Evolutionary conservation across 1,140 invertebrate genomes (phyloP).

Genomic region (Bombus huntii): DNA sequence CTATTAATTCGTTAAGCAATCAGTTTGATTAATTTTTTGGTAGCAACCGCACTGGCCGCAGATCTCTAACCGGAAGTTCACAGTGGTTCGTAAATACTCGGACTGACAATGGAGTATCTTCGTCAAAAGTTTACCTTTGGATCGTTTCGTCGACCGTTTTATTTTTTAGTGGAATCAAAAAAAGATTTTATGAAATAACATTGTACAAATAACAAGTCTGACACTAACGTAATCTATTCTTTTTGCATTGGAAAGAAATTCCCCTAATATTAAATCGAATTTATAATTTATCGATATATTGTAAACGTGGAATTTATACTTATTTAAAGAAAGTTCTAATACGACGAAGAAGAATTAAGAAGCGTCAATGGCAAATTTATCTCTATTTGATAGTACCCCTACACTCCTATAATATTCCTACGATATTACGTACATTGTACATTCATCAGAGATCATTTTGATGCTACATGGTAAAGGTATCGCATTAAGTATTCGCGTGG

Average conservation of each 20-base stretch:
- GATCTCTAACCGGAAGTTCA: slow-evolving; percentile 8
- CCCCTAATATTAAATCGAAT: not conserved
- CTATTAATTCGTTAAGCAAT: not conserved
- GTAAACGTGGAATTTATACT: not conserved
- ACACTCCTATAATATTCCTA: not conserved
- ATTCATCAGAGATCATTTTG: not conserved
- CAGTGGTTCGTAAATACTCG: not conserved
- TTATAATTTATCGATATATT: not conserved
- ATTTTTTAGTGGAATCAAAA: not conserved
- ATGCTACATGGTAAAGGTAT: not conserved
- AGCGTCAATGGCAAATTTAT: not conserved
- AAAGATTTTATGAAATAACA: not conserved
- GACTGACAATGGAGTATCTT: not conserved
- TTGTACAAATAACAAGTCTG: not conserved
- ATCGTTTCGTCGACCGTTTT: not conserved
- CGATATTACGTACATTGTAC: not conserved
- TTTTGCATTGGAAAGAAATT: not conserved
- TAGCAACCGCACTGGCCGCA: not conserved
- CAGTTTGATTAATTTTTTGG: not conserved
- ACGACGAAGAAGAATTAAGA: not conserved
- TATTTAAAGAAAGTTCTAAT: not conserved
- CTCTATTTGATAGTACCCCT: not conserved
- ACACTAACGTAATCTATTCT: no score
- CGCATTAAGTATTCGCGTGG: not conserved
- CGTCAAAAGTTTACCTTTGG: not conserved